Conservation (phyloP, 2,888 invertebrate genomes). For the Mesochorus sp. region DNA sequence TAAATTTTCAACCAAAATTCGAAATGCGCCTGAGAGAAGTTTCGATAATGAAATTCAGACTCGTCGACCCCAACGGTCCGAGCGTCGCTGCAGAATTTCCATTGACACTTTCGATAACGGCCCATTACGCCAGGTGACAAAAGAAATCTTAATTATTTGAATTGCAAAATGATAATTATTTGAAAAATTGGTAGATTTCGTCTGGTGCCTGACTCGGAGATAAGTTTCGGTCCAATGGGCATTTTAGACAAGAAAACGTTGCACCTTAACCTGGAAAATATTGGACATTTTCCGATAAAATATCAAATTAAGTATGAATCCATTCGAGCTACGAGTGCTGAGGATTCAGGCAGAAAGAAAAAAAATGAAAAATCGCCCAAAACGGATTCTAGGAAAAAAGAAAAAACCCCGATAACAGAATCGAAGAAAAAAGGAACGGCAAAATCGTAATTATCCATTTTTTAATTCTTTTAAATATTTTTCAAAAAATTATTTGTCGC, state of each 20-base stretch:
- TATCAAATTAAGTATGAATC: slow-evolving; percentile 79
- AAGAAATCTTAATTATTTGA: slow-evolving; percentile 63
- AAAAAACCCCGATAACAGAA: slow-evolving; percentile 36
- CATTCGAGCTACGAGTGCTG: neutral
- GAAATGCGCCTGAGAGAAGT: slow-evolving; percentile 68
- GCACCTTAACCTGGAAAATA: slow-evolving; percentile 85
- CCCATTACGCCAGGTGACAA: slow-evolving; percentile 71
- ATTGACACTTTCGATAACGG: slow-evolving; percentile 70
- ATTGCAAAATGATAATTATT: neutral
- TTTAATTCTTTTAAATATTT: neutral
- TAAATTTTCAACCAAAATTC: slow-evolving; percentile 66
- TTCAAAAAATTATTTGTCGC: neutral
- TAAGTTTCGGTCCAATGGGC: slow-evolving; percentile 85
- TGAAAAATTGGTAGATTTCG: slow-evolving; percentile 84
- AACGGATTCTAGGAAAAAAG: slow-evolving; percentile 52
- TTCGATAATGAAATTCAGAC: slow-evolving; percentile 70
- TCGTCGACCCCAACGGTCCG: slow-evolving; percentile 68
- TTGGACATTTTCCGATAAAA: slow-evolving; percentile 84
- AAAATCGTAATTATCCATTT: slow-evolving; percentile 59
- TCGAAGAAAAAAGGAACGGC: slow-evolving; percentile 60
- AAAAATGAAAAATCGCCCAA: slow-evolving; percentile 47
- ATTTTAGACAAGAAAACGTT: slow-evolving; percentile 83
- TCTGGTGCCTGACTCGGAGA: slow-evolving; percentile 84
- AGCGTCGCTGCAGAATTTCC: slow-evolving; percentile 72
- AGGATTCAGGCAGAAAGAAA: slow-evolving; percentile 53